Evolutionary conservation across 2,113 vertebrate genomes (phyloP).

Genomic region (Fulica atra): DNA sequence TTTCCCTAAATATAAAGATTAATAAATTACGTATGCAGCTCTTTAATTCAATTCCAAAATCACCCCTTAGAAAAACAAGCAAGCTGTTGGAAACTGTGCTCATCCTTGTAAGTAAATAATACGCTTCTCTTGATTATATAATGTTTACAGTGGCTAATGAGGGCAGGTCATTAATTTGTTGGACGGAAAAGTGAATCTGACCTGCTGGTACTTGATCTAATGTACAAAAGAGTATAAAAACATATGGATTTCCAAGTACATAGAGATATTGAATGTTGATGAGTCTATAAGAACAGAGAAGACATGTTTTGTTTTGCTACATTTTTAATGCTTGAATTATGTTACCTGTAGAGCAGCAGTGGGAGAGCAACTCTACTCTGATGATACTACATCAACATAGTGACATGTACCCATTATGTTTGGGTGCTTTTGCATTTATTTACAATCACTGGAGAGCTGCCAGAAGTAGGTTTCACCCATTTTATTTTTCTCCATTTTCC

Average conservation of each 20-base stretch:
- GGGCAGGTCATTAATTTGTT: not conserved
- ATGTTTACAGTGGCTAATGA: not conserved
- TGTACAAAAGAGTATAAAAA: not conserved
- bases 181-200: not conserved
- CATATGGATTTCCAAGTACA: not conserved
- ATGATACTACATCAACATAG: not conserved
- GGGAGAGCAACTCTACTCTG: not conserved
- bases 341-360: not conserved
- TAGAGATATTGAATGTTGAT: not conserved
- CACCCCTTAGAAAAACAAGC: slow-evolving; percentile 40
- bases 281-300: not conserved
- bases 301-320: not conserved
- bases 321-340: not conserved
- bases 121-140: not conserved
- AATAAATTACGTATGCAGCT: slow-evolving; percentile 43
- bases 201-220: not conserved
- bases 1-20: slow-evolving; percentile 50
- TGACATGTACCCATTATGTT: not conserved
- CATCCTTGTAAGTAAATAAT: slow-evolving; percentile 59
- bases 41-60: slow-evolving; percentile 53
- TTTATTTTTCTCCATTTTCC: not conserved
- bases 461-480: not conserved
- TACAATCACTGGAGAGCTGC: not conserved
- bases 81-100: slow-evolving; percentile 53
- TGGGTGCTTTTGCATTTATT: not conserved